Evolutionary conservation across 1,140 invertebrate species (phyloP).

Genomic region (Drosophila serrata): DNA sequence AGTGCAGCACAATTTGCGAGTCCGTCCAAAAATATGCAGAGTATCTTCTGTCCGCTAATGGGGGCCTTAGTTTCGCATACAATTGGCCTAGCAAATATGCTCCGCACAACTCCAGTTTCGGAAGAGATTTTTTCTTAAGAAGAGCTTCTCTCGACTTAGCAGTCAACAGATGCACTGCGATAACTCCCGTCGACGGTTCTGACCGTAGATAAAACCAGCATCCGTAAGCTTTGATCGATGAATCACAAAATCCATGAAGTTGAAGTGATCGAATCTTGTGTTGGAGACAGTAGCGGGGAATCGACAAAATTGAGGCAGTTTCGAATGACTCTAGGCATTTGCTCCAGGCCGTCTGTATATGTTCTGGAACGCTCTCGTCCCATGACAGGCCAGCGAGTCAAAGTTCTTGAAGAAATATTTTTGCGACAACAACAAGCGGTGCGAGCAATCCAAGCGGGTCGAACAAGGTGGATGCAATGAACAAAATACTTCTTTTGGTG

Average conservation of each 20-base stretch:
- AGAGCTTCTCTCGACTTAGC: slow-evolving; percentile 14
- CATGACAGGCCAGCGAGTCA: too few relatives aligned
- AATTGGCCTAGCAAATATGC: slow-evolving; percentile 6
- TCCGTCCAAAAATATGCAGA: neutral
- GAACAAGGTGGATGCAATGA: too few relatives aligned
- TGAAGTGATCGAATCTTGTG: neutral
- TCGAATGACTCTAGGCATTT: neutral
- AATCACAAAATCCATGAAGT: neutral
- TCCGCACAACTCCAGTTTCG: slow-evolving; percentile 14
- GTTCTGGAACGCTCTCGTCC: too few relatives aligned
- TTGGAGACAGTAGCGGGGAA: too few relatives aligned
- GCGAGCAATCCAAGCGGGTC: too few relatives aligned
- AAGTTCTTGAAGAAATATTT: too few relatives aligned
- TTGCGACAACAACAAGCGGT: neutral
- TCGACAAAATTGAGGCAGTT: neutral
- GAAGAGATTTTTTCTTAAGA: slow-evolving; percentile 1
- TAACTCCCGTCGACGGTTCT: neutral
- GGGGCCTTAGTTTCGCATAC: neutral
- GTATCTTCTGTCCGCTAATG: neutral
- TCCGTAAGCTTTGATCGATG: neutral
- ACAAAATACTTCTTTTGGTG: too few relatives aligned
- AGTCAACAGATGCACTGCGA: neutral
- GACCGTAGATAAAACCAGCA: neutral
- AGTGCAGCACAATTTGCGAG: slow-evolving; percentile 23
- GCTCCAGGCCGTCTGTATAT: neutral